Base-by-base conservation (phyloP, 2,888 invertebrate genomes). In the Aplocera efformata region DNA sequence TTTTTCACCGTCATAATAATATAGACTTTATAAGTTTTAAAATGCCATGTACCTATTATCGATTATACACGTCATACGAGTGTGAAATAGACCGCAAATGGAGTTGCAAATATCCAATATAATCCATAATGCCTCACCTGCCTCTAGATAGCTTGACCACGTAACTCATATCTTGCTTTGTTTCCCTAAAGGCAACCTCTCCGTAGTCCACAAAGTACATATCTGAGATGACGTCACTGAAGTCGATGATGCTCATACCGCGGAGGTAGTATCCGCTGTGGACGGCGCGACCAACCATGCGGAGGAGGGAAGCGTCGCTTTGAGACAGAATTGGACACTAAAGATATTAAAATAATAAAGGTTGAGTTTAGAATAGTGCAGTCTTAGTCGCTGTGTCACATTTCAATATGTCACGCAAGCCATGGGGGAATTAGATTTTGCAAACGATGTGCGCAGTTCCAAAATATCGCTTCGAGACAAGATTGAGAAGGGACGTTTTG, bases 161-260 rank as follows among this genome's bases (percentile, higher is more conserved):
- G 0, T 42, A 32, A 27, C 34, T 45, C 17, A 42, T 23, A 0
- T 58, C 56, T 0, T 43, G 53, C 0, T 11, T 35, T 1, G 42
- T 34, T n/a, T 52, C 45, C 24, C 54, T 55, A 4, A 73, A 47
- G 9, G 69, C 59, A 0, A 82, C 65, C 2, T 54, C 58, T 2
- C 84, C 84, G 22, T 67, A 66, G 59, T 76, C 78, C 6, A 84
- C 66, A 22, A 84, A 66, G 58, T 70, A 84, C 46, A 84, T 61
- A 41, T 75, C 58, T 1, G 53, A 36, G 23, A 79, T 69, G 35
- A 84, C 66, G 50, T 84, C 83, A 42, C 76, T 62, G 2, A 47
- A 42, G 10, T 71, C 61, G 0, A 81, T 58, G 17, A 84, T 50
- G 6, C 44, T 53, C 57, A 75, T 80, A 9, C 60, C 65, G 0